phyloP scores from a whole-genome alignment of 2,113 vertebrate species.

The Stigmatopora nigra region DNA sequence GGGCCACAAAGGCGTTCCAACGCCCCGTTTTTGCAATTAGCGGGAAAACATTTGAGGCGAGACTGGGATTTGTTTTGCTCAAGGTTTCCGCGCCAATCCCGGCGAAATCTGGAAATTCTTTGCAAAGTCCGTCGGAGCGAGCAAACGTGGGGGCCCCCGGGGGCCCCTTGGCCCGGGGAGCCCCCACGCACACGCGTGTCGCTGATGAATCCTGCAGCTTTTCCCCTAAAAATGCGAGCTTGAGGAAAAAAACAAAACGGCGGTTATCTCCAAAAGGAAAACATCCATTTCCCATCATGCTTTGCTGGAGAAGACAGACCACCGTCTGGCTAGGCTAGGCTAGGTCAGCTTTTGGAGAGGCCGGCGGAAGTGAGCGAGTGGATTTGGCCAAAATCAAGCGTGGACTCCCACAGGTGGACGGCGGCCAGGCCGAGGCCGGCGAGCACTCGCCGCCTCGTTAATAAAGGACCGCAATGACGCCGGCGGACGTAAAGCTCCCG shows the following conservation, averaged over 20 bases:
- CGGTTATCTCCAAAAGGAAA: slow-evolving; percentile 58
- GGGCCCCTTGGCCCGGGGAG: slow-evolving; percentile 53
- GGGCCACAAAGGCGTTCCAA: slow-evolving; percentile 16
- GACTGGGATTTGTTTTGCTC: slow-evolving; percentile 37
- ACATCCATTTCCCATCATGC: slow-evolving; percentile 55
- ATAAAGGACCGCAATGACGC: too few relatives aligned
- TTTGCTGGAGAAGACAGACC: slow-evolving; percentile 28
- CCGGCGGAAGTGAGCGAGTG: too few relatives aligned
- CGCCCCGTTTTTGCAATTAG: slow-evolving; percentile 10
- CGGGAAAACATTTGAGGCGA: slow-evolving; percentile 5
- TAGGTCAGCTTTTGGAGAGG: too few relatives aligned
- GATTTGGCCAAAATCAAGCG: too few relatives aligned
- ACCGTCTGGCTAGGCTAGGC: too few relatives aligned
- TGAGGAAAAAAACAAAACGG: slow-evolving; percentile 52
- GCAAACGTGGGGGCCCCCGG: slow-evolving; percentile 32
- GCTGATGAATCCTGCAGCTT: slow-evolving; percentile 59
- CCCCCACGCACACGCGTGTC: slow-evolving; percentile 42
- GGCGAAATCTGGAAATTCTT: slow-evolving; percentile 54
- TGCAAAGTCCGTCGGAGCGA: slow-evolving; percentile 36
- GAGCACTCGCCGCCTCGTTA: too few relatives aligned
- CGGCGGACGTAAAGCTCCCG: too few relatives aligned
- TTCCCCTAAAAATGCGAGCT: slow-evolving; percentile 53
- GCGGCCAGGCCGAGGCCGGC: too few relatives aligned
- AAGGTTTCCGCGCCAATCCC: slow-evolving; percentile 35
- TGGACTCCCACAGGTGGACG: too few relatives aligned